Base-by-base conservation (phyloP, 2,113 vertebrate species). In the Callorhinus ursinus region DNA sequence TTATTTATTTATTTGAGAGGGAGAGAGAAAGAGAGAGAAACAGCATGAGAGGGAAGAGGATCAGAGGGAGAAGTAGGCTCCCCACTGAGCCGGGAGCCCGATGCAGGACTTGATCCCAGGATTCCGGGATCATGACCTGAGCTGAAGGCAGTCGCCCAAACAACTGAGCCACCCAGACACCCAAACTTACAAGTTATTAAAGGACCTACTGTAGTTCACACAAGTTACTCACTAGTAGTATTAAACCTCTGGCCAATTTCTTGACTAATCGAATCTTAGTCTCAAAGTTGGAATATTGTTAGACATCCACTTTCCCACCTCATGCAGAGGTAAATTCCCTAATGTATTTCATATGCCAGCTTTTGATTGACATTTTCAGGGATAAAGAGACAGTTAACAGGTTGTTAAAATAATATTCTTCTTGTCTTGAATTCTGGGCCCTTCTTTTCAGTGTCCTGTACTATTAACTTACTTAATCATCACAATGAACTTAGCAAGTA, bases 371-470 rank as follows among this genome's bases (percentile, higher is more conserved):
- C 39, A 69, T 92, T 88, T 84, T 11, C 5, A 51, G 19, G 31
- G 53, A 74, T 80, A 85, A 86, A 74, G 46, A 81, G 19, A 85
- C 26, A 39, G 19, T 65, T 81, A 63, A n/a, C 5, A 57, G 4
- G 22, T 88, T 88, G 8, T 61, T 77, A 95, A 92, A 92, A 81
- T 21, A 71, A 71, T 53, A 79, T 77, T 88, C 16, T 79, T 92
- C 49, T 94, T 74, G 36, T 76, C 36, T 84, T 80, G 24, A 74
- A 21, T 93, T 95, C 22, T 33, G 11, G 7, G 19, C 0, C 14
- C 26, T 24, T 95, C 42, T 79, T 95, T 92, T 55, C n/a, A 49
- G n/a, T 55, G 53, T 80, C 14, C 26, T 59, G 36, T 46, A 28
- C 14, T 72, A 46, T 61, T 63, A 53, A 86, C 22, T 55, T 82